Evolutionary conservation across 2,888 invertebrate genomes (phyloP).

Genomic region (Cetonia aurata): DNA sequence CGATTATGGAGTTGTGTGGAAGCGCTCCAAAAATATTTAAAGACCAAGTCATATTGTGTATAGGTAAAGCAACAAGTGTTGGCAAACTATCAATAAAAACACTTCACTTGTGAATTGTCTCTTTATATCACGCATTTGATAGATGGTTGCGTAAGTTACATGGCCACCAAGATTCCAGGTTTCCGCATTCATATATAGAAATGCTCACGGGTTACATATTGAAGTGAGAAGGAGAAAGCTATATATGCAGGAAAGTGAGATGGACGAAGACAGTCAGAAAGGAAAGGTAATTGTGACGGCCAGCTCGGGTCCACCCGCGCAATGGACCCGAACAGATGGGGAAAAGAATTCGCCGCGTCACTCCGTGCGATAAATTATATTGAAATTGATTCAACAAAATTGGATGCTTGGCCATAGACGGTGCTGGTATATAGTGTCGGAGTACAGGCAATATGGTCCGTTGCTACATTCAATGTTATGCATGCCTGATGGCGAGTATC

Average conservation of each 20-base stretch:
- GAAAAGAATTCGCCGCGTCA: conserved; percentile 48
- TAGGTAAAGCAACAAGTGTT: too few relatives aligned
- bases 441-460: conserved; percentile 48
- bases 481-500: conserved; percentile 59
- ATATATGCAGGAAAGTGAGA: not conserved
- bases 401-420: conserved; percentile 54
- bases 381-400: conserved; percentile 58
- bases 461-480: conserved; percentile 58
- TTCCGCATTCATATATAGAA: conserved; percentile 3
- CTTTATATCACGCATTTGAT: too few relatives aligned
- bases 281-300: conserved; percentile 46
- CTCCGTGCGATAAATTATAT: conserved; percentile 55
- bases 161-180: not conserved
- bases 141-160: conserved; percentile 7
- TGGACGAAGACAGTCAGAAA: not conserved
- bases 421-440: conserved; percentile 20
- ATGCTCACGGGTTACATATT: not conserved
- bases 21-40: too few relatives aligned
- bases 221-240: not conserved
- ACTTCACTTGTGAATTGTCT: too few relatives aligned
- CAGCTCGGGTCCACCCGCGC: conserved; percentile 45
- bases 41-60: too few relatives aligned
- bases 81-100: too few relatives aligned
- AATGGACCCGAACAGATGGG: conserved; percentile 45
- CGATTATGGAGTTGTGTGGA: too few relatives aligned